Percentiles rank a stretch among this genome's conserved stretches.
These are phyloP conservation scores for Eidolon dupreanum DNA, from an alignment of 2,797 vertebrate genomes.

Conservation along the genomic window DNA sequence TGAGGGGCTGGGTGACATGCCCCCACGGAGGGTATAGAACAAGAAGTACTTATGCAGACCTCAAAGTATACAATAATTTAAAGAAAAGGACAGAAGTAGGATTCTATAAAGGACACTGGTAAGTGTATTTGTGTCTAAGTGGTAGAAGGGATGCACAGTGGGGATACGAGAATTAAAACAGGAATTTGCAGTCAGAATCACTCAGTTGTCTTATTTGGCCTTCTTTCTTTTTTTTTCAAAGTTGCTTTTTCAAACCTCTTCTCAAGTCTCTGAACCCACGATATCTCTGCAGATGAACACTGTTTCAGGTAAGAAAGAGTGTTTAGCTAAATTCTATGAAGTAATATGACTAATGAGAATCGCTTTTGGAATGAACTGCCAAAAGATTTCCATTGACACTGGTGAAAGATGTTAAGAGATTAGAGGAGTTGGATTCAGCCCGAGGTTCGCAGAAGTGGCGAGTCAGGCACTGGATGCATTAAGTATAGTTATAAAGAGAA, in stretches of 20 bases:
- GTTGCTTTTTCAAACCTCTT: background rate
- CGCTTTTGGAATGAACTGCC: background rate
- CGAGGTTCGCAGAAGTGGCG: background rate
- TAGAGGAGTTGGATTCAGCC: background rate
- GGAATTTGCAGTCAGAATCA: background rate
- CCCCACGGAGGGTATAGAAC: background rate
- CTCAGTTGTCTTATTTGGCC: background rate
- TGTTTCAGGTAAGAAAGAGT: background rate
- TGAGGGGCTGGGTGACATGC: background rate
- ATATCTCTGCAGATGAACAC: background rate
- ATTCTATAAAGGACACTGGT: background rate
- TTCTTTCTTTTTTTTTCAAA: background rate
- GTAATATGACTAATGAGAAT: background rate
- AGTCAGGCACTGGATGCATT: background rate
- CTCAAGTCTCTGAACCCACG: background rate
- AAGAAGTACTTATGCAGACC: background rate
- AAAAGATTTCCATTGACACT: background rate
- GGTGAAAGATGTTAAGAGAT: background rate
- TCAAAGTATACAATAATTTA: background rate
- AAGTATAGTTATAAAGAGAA: background rate
- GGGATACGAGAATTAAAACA: background rate
- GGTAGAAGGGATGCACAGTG: background rate
- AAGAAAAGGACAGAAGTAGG: background rate
- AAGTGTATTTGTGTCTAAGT: background rate
- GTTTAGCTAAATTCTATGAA: slow-evolving; percentile 4